Percentiles rank a stretch among this genome's conserved stretches.
These are phyloP conservation scores for Chiloscyllium punctatum DNA, from an alignment of 2,797 vertebrate species.

Conservation along the genomic window DNA sequence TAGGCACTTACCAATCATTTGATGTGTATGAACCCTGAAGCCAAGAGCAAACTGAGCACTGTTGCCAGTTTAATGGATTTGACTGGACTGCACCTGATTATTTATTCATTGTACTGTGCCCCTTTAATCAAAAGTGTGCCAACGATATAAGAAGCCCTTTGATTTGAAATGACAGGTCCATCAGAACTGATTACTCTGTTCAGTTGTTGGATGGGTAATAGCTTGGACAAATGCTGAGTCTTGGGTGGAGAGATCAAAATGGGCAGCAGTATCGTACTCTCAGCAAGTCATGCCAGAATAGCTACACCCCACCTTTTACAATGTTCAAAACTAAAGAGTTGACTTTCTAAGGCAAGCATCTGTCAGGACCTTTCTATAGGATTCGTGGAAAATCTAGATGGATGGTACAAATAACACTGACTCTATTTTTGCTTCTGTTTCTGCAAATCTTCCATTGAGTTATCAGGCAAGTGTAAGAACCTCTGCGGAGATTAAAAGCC, in stretches of 20 bases:
- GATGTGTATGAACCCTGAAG: background rate
- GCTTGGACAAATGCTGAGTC: conserved; percentile 9
- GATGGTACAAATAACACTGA: background rate
- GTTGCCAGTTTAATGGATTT: conserved; percentile 21
- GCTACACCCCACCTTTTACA: background rate
- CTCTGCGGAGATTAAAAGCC: background rate
- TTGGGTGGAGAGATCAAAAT: background rate
- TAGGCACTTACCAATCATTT: conserved; percentile 23
- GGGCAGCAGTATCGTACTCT: background rate
- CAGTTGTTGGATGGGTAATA: background rate
- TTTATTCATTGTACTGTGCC: conserved; percentile 7
- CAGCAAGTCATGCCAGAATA: background rate
- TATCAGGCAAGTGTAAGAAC: background rate
- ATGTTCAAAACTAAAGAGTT: background rate
- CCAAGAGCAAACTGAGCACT: conserved; percentile 3
- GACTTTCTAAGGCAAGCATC: background rate
- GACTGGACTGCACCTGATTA: background rate
- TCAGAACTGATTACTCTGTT: background rate
- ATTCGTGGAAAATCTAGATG: background rate
- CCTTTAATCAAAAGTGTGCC: background rate
- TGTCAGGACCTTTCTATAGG: no score
- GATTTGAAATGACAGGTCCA: conserved; percentile 23
- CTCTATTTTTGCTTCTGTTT: background rate
- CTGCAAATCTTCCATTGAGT: background rate
- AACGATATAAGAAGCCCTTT: background rate